Conservation (phyloP, 2,888 invertebrate species). For the Sialis fuliginosa region DNA sequence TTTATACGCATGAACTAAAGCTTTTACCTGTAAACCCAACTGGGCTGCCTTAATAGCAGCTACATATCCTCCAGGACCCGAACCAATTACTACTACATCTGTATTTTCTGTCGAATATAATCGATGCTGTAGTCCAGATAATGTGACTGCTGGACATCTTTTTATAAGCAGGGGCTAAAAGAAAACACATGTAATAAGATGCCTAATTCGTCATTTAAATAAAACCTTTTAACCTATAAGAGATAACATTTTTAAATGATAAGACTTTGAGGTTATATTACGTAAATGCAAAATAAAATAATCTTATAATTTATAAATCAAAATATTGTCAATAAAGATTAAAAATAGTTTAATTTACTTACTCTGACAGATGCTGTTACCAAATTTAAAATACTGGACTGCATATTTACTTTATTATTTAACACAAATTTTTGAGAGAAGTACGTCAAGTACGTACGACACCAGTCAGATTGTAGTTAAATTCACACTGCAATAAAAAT, state of each 20-base stretch:
- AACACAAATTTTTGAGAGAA: no score
- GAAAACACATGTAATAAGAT: conserved; percentile 7
- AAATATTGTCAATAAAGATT: no score
- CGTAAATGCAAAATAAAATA: neutral
- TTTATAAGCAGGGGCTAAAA: conserved; percentile 21
- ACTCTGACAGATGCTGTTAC: conserved; percentile 27
- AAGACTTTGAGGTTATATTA: conserved; percentile 3
- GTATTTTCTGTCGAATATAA: conserved; percentile 63
- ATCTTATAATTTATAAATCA: no score
- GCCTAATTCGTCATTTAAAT: neutral
- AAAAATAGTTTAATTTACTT: conserved; percentile 12
- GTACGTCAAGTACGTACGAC: no score
- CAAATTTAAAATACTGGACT: conserved; percentile 27
- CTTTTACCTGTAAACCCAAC: conserved; percentile 77
- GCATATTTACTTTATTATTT: conserved; percentile 20
- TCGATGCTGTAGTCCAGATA: conserved; percentile 27
- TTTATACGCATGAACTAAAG: no score
- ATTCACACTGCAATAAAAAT: no score
- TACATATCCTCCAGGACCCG: conserved; percentile 98
- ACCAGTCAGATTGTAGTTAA: no score
- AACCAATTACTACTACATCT: conserved; percentile 93
- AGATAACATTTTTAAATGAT: neutral
- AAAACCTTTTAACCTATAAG: conserved; percentile 2
- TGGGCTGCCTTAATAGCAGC: conserved; percentile 98
- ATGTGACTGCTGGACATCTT: conserved; percentile 19